Percentiles rank a stretch among this genome's conserved stretches.
phyloP scores from a whole-genome alignment of 2,113 vertebrate genomes.

The Rhineura floridana region DNA sequence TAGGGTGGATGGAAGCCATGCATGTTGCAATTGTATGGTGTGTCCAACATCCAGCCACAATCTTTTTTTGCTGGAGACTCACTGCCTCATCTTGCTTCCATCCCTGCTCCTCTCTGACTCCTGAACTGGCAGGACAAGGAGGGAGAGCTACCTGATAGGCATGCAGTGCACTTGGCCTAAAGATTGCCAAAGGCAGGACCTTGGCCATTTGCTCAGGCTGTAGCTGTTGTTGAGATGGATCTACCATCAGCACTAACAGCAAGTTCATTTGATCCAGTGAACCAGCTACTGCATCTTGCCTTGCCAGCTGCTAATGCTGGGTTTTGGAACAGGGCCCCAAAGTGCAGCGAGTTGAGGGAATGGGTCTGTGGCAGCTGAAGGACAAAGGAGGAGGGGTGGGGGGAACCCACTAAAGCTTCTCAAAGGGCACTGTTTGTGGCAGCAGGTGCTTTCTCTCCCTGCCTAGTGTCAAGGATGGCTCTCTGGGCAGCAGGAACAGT shows the following conservation, averaged over 20 bases:
- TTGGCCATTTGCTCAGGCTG: neutral
- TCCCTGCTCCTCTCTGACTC: neutral
- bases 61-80: neutral
- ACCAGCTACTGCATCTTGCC: conserved; percentile 35
- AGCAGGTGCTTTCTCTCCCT: conserved; percentile 65
- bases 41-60: neutral
- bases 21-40: neutral
- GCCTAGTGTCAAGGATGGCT: conserved; percentile 60
- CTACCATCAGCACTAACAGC: neutral
- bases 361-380: conserved; percentile 56
- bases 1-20: neutral
- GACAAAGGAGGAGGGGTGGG: neutral
- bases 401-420: conserved; percentile 46
- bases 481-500: conserved; percentile 56
- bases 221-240: neutral
- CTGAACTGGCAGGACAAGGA: too few relatives aligned
- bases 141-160: neutral
- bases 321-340: conserved; percentile 54
- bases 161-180: neutral
- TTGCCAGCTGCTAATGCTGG: conserved; percentile 57
- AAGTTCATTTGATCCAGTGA: neutral
- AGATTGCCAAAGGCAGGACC: neutral
- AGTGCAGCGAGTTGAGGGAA: conserved; percentile 52
- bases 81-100: neutral
- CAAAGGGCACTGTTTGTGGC: conserved; percentile 66